Evolutionary conservation across 1,140 invertebrate genomes (phyloP).

Genomic region (Cotesia glomerata): DNA sequence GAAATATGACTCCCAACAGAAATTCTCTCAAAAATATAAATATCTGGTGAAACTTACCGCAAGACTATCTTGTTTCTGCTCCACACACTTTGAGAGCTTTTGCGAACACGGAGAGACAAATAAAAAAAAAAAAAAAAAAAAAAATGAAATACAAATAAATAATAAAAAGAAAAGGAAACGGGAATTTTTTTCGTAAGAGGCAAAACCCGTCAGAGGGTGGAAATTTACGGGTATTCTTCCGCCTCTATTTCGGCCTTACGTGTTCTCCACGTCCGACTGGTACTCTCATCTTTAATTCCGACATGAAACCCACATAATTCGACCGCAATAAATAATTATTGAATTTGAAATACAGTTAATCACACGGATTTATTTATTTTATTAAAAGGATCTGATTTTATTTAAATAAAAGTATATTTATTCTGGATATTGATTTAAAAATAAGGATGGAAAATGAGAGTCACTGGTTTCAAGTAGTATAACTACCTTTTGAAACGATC

Average conservation of each 20-base stretch:
- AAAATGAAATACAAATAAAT: not conserved
- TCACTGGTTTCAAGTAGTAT: not conserved
- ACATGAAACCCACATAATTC: not conserved
- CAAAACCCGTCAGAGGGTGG: not conserved
- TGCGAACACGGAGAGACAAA: not conserved
- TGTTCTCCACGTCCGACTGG: not conserved
- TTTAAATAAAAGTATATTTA: not conserved
- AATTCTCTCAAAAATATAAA: not conserved
- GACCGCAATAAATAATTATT: not conserved
- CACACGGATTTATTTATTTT: not conserved
- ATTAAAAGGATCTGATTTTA: not conserved
- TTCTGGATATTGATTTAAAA: not conserved
- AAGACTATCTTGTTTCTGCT: not conserved
- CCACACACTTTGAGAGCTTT: not conserved
- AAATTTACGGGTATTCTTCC: not conserved
- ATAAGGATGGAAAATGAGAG: not conserved
- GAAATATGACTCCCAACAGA: too few species aligned
- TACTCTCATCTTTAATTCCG: constrained; percentile 7
- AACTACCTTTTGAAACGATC: constrained; percentile 9
- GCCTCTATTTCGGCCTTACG: not conserved
- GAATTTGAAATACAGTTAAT: not conserved
- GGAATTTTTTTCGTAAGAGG: not conserved
- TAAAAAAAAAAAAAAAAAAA: not conserved
- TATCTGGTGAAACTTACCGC: not conserved
- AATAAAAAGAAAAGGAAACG: not conserved